phyloP scores from a whole-genome alignment of 53 echinoderm and acorn worm species.

The Zoroaster sp. region DNA sequence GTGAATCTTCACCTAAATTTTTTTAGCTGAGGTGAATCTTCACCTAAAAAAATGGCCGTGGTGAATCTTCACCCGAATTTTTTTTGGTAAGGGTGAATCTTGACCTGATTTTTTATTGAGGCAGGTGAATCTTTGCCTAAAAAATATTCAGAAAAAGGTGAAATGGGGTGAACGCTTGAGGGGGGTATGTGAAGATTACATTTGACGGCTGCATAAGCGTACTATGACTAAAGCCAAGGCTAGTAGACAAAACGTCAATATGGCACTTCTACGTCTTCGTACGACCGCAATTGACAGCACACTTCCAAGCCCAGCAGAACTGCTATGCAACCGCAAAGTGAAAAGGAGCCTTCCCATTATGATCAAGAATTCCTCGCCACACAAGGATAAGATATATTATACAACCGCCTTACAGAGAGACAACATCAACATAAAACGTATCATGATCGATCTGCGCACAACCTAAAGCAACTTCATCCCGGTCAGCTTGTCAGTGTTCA shows the following conservation, averaged over 20 bases:
- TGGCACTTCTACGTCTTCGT: constrained; percentile 57
- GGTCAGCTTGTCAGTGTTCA: constrained; percentile 56
- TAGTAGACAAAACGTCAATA: constrained; percentile 37
- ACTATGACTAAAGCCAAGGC: constrained; percentile 59
- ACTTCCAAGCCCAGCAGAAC: constrained; percentile 62
- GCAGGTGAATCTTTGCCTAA: too few species aligned
- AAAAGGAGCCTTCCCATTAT: constrained; percentile 23
- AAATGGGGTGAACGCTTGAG: too few species aligned
- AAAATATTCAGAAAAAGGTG: too few species aligned
- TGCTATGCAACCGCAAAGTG: constrained; percentile 12
- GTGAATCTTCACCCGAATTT: too few species aligned
- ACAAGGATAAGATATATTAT: constrained; percentile 41
- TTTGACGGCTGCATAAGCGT: too few species aligned
- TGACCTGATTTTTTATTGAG: too few species aligned
- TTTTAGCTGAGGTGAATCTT: too few species aligned
- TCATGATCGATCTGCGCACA: constrained; percentile 47
- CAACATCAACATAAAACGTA: constrained; percentile 50
- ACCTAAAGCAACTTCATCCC: constrained; percentile 32
- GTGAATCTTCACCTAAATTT: too few species aligned
- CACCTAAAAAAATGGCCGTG: too few species aligned
- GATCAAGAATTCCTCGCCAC: not conserved
- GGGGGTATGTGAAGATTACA: too few species aligned
- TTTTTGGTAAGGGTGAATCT: too few species aligned
- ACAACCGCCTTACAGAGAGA: constrained; percentile 31
- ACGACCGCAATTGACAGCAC: constrained; percentile 59